Conservation (phyloP, 2,888 invertebrate genomes). For the Diloba caeruleocephala region DNA sequence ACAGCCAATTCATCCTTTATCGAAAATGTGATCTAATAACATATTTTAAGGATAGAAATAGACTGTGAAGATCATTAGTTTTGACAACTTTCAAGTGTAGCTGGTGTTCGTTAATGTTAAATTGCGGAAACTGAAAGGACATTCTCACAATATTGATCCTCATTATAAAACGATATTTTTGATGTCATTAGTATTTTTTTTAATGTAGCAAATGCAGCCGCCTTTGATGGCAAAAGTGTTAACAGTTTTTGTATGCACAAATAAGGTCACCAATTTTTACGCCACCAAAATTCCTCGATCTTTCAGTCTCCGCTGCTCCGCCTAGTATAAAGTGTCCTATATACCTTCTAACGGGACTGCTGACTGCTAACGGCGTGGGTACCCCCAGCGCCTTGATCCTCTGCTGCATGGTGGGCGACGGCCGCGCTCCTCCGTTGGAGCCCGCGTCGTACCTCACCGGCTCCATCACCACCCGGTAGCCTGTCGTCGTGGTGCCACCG, state of each 20-base stretch:
- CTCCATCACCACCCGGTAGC: conserved; percentile 87
- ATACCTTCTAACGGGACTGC: conserved; percentile 96
- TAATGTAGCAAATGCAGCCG: neutral
- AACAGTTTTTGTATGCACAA: neutral
- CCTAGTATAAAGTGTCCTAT: conserved; percentile 29
- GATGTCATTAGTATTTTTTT: neutral
- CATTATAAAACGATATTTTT: too few relatives aligned
- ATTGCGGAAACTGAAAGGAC: conserved; percentile 57
- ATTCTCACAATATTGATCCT: neutral
- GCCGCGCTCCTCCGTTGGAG: conserved; percentile 83
- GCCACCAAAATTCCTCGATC: conserved; percentile 9
- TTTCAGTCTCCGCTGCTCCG: conserved; percentile 52
- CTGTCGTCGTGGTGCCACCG: conserved; percentile 78
- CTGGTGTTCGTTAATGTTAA: conserved; percentile 3
- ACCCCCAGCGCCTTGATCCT: conserved; percentile 96
- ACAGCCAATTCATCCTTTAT: conserved; percentile 71
- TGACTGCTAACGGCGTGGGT: conserved; percentile 96
- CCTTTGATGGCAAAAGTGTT: neutral
- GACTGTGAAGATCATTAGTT: conserved; percentile 30
- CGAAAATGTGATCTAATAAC: conserved; percentile 71
- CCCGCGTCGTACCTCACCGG: conserved; percentile 81
- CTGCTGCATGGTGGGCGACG: conserved; percentile 96
- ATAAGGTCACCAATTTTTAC: neutral
- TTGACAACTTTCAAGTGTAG: conserved; percentile 17
- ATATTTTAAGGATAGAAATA: conserved; percentile 57